Evolutionary conservation across 2,797 vertebrate genomes (phyloP).

Genomic region (Agapornis canus): DNA sequence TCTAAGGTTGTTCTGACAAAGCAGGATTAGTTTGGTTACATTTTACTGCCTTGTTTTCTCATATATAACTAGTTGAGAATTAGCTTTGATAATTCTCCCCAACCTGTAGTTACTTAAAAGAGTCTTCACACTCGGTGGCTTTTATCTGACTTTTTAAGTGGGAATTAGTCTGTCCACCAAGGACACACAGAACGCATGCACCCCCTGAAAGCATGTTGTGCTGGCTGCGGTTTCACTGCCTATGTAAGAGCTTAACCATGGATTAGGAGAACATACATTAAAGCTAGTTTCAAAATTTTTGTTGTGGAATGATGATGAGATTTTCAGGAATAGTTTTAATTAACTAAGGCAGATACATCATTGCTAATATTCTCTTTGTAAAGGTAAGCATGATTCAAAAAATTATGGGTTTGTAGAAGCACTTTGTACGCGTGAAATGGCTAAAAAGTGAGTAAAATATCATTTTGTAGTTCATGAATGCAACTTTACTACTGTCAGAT

Average conservation of each 20-base stretch:
- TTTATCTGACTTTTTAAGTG: neutral
- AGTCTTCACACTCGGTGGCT: neutral
- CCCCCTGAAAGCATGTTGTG: neutral
- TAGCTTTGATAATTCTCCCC: neutral
- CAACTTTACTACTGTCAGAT: neutral
- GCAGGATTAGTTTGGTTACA: neutral
- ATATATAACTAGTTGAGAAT: neutral
- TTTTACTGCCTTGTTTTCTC: neutral
- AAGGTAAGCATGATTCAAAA: neutral
- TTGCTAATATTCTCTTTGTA: neutral
- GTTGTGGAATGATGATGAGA: neutral
- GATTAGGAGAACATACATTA: neutral
- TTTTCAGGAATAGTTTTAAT: neutral
- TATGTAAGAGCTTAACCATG: rapidly evolving
- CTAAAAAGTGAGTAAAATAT: neutral
- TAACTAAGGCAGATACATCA: neutral
- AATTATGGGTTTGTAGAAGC: neutral
- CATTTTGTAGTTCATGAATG: neutral
- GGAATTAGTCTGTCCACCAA: neutral
- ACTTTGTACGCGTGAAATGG: neutral
- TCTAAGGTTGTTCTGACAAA: neutral
- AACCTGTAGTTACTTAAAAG: neutral
- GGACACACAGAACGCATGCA: neutral
- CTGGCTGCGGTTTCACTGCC: neutral
- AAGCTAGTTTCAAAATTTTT: neutral